phyloP scores from a whole-genome alignment of 2,797 vertebrate genomes.

The Percopsis omiscomaycus region DNA sequence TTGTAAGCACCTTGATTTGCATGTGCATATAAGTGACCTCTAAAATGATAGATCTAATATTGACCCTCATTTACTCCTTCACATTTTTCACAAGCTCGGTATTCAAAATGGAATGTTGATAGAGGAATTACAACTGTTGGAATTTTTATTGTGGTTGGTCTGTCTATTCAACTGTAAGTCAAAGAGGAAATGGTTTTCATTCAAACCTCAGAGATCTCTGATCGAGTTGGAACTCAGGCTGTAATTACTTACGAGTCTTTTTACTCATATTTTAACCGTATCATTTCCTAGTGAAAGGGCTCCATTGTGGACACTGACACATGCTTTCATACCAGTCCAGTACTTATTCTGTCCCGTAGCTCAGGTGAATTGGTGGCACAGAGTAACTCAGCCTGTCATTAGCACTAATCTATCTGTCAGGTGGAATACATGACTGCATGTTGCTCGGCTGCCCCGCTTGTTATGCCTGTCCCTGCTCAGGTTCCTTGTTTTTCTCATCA shows the following conservation, averaged over 20 bases:
- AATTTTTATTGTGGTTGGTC: slow-evolving; percentile 2
- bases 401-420: slow-evolving; percentile 75
- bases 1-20: slow-evolving; percentile 19
- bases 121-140: neutral
- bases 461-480: slow-evolving; percentile 45
- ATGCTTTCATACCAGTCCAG: slow-evolving; percentile 27
- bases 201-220: slow-evolving; percentile 4
- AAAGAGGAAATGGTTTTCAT: slow-evolving; percentile 12
- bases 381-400: slow-evolving; percentile 69
- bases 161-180: slow-evolving; percentile 2
- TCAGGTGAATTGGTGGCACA: slow-evolving; percentile 51
- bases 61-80: slow-evolving; percentile 27
- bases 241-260: slow-evolving; percentile 2
- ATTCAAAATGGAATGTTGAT: slow-evolving; percentile 14
- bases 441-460: slow-evolving; percentile 38
- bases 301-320: slow-evolving; percentile 23
- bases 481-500: slow-evolving; percentile 42
- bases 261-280: slow-evolving; percentile 21
- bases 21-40: slow-evolving; percentile 49
- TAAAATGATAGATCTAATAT: slow-evolving; percentile 24
- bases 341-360: slow-evolving; percentile 34
- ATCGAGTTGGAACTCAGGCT: slow-evolving; percentile 6
- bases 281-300: slow-evolving; percentile 42
- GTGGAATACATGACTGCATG: slow-evolving; percentile 48
- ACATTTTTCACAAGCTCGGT: slow-evolving; percentile 13